These are phyloP conservation scores for Polymixis lichenea DNA, from an alignment of 2,888 invertebrate genomes.

Conservation along the genomic window DNA sequence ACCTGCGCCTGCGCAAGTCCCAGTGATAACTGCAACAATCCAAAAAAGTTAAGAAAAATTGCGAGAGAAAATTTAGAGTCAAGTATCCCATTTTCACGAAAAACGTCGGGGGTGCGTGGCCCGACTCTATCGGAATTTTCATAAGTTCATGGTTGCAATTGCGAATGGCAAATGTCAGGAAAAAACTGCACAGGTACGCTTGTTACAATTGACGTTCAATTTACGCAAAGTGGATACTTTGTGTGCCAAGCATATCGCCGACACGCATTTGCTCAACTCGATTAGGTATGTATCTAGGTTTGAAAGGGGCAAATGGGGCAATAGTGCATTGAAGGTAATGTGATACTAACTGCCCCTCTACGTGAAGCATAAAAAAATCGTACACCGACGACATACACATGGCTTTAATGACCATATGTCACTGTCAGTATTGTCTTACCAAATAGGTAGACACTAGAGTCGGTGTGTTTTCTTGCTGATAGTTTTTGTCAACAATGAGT, in stretches of 20 bases:
- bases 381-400: slow-evolving; percentile 28
- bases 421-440: slow-evolving; percentile 19
- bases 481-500: slow-evolving; percentile 47
- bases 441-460: neutral
- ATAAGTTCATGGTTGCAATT: neutral
- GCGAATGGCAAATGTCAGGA: neutral
- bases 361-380: slow-evolving; percentile 26
- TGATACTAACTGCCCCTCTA: slow-evolving; percentile 45
- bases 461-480: slow-evolving; percentile 4
- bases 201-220: slow-evolving; percentile 20
- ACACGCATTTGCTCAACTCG: slow-evolving; percentile 50
- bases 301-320: slow-evolving; percentile 58
- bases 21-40: neutral
- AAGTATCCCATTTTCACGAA: neutral
- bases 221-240: slow-evolving; percentile 54
- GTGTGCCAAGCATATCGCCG: slow-evolving; percentile 44
- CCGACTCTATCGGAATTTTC: neutral
- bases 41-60: neutral
- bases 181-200: slow-evolving; percentile 21
- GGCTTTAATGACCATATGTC: slow-evolving; percentile 28
- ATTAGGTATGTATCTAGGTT: slow-evolving; percentile 60
- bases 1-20: neutral
- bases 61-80: neutral
- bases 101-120: neutral
- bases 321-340: slow-evolving; percentile 55